Conservation (phyloP, 92 coral and sea anemone species). For the Paramuricea clavata region DNA sequence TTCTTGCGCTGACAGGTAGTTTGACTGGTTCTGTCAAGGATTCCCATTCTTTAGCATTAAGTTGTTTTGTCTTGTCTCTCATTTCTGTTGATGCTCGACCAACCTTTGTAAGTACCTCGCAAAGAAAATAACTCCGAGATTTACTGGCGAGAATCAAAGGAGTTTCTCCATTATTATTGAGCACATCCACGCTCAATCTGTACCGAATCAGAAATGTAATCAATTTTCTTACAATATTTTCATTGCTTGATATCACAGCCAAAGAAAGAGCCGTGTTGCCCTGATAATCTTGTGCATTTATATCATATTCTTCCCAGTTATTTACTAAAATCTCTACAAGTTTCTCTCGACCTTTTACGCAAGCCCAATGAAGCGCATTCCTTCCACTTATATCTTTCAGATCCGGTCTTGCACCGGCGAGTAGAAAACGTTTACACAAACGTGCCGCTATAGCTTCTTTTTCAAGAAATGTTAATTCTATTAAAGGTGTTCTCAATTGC, state of each 20-base stretch:
- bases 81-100: slow-evolving; percentile 85
- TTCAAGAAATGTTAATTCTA: slow-evolving; percentile 84
- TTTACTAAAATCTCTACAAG: slow-evolving; percentile 78
- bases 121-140: slow-evolving; percentile 74
- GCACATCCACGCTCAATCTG: slow-evolving; percentile 78
- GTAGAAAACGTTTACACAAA: slow-evolving; percentile 70
- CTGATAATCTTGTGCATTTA: slow-evolving; percentile 72
- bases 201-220: slow-evolving; percentile 69
- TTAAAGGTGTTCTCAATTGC: slow-evolving; percentile 71
- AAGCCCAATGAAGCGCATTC: slow-evolving; percentile 80
- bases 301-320: slow-evolving; percentile 77
- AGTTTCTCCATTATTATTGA: slow-evolving; percentile 82
- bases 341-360: slow-evolving; percentile 81
- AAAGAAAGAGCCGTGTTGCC: slow-evolving; percentile 88
- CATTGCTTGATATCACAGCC: slow-evolving; percentile 82
- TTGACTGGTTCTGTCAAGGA: background rate
- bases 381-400: slow-evolving; percentile 74
- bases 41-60: slow-evolving; percentile 86
- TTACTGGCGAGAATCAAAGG: slow-evolving; percentile 84
- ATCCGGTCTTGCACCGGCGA: slow-evolving; percentile 78
- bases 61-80: slow-evolving; percentile 69
- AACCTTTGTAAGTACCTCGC: slow-evolving; percentile 76
- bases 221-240: slow-evolving; percentile 77
- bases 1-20: background rate
- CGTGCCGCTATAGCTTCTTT: slow-evolving; percentile 83